Percentiles rank a stretch among this genome's conserved stretches.
phyloP scores from a whole-genome alignment of 2,797 vertebrate genomes.

The Malacoctenus gilli region DNA sequence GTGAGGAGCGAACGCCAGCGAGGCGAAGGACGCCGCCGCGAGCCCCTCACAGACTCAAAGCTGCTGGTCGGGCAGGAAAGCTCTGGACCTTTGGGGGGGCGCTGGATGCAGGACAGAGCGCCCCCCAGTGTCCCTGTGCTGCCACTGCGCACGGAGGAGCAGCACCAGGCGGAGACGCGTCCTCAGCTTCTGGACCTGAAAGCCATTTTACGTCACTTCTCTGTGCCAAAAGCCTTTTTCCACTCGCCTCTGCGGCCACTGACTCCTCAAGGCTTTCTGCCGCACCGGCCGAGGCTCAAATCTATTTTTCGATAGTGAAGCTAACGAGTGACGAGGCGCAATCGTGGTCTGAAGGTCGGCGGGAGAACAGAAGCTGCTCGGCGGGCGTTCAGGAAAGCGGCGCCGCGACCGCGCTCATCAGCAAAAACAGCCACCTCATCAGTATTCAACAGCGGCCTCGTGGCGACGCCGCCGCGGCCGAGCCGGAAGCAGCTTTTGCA shows the following conservation, averaged over 20 bases:
- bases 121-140: conserved; percentile 21
- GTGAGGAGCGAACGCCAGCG: conserved; percentile 62
- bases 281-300: conserved; percentile 21
- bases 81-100: conserved; percentile 37
- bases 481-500: no score
- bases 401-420: no score
- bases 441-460: no score
- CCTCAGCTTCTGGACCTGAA: conserved; percentile 48
- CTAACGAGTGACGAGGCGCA: conserved; percentile 27
- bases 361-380: conserved; percentile 20
- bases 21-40: conserved; percentile 5
- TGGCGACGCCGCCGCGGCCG: no score
- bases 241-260: conserved; percentile 51
- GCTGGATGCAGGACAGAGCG: conserved; percentile 17
- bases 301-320: conserved; percentile 21
- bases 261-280: conserved; percentile 57
- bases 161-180: conserved; percentile 19
- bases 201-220: conserved; percentile 47
- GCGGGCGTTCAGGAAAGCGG: neutral
- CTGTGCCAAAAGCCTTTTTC: conserved; percentile 61
- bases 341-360: conserved; percentile 13
- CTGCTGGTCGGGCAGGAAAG: conserved; percentile 24
- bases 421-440: no score
- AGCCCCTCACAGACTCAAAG: no score
- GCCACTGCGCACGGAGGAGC: conserved; percentile 46